Percentiles rank a stretch among this genome's conserved stretches.
phyloP scores from a whole-genome alignment of 2,797 vertebrate species.

The Helostoma temminkii region DNA sequence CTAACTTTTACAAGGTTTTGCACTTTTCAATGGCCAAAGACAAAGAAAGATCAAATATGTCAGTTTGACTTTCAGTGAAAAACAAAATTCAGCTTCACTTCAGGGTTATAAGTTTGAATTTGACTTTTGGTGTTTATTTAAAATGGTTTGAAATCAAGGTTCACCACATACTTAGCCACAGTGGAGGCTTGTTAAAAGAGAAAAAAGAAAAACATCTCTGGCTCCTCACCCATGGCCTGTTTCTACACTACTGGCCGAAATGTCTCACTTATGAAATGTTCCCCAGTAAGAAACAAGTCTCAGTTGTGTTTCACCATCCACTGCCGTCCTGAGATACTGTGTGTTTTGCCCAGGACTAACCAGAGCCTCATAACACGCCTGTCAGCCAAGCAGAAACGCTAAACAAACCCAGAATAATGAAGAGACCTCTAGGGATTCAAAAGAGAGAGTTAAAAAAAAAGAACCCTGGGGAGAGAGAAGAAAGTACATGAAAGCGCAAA shows the following conservation, averaged over 20 bases:
- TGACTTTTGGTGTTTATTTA: constrained; percentile 4
- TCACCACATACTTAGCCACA: constrained; percentile 21
- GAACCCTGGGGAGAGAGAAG: neutral
- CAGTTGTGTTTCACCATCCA: constrained; percentile 9
- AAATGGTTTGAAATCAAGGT: constrained; percentile 37
- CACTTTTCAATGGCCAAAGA: constrained; percentile 3
- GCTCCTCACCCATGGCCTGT: constrained; percentile 24
- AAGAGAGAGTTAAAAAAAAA: constrained; percentile 12
- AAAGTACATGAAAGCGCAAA: constrained; percentile 34
- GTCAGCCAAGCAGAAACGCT: constrained; percentile 51
- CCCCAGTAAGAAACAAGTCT: constrained; percentile 21
- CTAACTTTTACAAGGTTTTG: neutral
- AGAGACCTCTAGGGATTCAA: constrained; percentile 41
- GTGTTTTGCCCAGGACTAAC: constrained; percentile 16
- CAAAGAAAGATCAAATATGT: constrained; percentile 17
- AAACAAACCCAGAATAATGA: constrained; percentile 68
- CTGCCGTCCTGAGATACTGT: constrained; percentile 28
- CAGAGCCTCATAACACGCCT: constrained; percentile 32
- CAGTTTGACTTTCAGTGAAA: constrained; percentile 4
- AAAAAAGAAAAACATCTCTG: constrained; percentile 28
- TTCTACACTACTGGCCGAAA: constrained; percentile 45
- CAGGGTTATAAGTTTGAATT: constrained; percentile 10
- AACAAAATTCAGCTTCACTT: constrained; percentile 11
- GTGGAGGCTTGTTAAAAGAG: constrained; percentile 13
- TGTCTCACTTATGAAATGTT: constrained; percentile 48